Percentiles rank a stretch among this genome's conserved stretches.
These are phyloP conservation scores for Drosophila ironensis DNA, from an alignment of 1,140 invertebrate species.

Conservation along the genomic window DNA sequence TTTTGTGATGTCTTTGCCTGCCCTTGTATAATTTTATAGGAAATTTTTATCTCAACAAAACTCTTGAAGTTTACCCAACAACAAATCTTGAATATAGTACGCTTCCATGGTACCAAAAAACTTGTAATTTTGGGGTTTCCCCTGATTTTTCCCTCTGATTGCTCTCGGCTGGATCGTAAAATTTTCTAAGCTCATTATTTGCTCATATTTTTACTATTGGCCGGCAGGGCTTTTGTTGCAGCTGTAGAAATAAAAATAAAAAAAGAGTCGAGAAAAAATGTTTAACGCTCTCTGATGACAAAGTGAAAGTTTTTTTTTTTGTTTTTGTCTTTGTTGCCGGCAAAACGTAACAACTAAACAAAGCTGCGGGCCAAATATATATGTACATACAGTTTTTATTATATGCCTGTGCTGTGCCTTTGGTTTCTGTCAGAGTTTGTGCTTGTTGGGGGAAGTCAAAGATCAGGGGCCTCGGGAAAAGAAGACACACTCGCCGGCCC, in stretches of 20 bases:
- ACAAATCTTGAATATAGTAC: too few species aligned
- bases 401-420: conserved; percentile 13
- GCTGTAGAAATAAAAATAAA: conserved; percentile 20
- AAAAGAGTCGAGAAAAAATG: conserved; percentile 50
- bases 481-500: conserved; percentile 26
- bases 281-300: conserved; percentile 72
- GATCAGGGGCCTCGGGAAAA: conserved; percentile 40
- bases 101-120: not conserved
- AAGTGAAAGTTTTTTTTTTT: conserved; percentile 72
- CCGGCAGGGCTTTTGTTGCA: conserved; percentile 48
- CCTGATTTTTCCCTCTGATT: not conserved
- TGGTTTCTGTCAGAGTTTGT: conserved; percentile 21
- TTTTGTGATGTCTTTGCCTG: too few species aligned
- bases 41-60: too few species aligned
- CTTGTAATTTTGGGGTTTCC: not conserved
- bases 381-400: conserved; percentile 11
- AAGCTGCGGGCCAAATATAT: conserved; percentile 60
- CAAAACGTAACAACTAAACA: conserved; percentile 76
- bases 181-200: conserved; percentile 79
- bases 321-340: conserved; percentile 57
- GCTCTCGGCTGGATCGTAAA: conserved; percentile 47
- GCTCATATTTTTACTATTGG: conserved; percentile 66
- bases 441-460: conserved; percentile 47
- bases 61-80: too few species aligned
- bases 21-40: too few species aligned